Conservation (phyloP, 2,113 vertebrate genomes). For the Bubo bubo region DNA sequence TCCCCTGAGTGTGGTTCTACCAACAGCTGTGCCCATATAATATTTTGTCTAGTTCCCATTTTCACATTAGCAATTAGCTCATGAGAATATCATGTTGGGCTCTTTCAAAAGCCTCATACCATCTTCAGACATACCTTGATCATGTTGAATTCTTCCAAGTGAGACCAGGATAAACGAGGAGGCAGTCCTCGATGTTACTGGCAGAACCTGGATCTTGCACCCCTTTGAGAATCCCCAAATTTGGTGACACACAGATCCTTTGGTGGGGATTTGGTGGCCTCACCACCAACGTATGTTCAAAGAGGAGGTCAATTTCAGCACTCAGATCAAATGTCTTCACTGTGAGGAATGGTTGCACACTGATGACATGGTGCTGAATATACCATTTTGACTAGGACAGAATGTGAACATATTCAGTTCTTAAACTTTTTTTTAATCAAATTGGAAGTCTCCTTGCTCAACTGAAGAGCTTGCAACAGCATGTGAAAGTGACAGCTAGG, state of each 20-base stretch:
- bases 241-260: background rate
- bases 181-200: accelerated
- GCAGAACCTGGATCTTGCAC: background rate
- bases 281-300: accelerated
- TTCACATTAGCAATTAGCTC: background rate
- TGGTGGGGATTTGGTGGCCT: background rate
- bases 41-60: background rate
- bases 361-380: accelerated
- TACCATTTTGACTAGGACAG: accelerated
- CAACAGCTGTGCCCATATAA: background rate
- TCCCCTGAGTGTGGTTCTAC: background rate
- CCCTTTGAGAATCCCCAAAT: background rate
- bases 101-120: background rate
- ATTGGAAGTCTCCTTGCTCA: background rate
- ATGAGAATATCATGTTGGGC: background rate
- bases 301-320: background rate
- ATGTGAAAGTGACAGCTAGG: background rate
- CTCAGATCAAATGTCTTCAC: background rate
- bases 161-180: background rate
- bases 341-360: accelerated
- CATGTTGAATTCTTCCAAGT: background rate
- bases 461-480: background rate
- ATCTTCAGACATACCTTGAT: background rate
- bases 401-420: background rate
- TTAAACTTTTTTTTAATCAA: background rate